phyloP scores from a whole-genome alignment of 2,888 invertebrate species.

The Gymnoscelis rufifasciata region DNA sequence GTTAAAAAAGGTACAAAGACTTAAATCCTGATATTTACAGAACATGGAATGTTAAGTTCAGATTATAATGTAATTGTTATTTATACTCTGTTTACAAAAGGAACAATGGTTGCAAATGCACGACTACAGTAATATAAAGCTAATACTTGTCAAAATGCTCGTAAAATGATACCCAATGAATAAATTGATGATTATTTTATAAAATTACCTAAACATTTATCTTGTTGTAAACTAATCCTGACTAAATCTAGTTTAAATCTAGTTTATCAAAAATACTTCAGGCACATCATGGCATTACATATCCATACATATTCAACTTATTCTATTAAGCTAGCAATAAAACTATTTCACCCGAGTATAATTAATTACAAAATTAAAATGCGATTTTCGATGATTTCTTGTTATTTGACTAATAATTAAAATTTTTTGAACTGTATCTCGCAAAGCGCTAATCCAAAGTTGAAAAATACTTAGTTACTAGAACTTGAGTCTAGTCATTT shows the following conservation, averaged over 20 bases:
- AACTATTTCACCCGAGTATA: constrained; percentile 17
- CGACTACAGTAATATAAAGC: constrained; percentile 23
- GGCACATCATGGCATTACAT: constrained; percentile 59
- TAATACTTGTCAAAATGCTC: constrained; percentile 30
- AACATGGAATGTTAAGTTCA: constrained; percentile 55
- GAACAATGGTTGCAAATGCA: constrained; percentile 42
- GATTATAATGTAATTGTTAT: constrained; percentile 31
- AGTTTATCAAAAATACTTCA: constrained; percentile 32
- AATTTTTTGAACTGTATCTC: too few relatives aligned
- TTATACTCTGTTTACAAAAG: constrained; percentile 44
- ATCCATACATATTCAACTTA: constrained; percentile 19
- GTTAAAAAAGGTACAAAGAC: constrained; percentile 10
- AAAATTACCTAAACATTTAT: constrained; percentile 5
- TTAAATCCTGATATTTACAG: constrained; percentile 9
- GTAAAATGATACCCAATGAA: constrained; percentile 30
- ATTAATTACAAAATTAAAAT: neutral
- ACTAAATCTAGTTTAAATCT: constrained; percentile 20
- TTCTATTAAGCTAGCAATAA: constrained; percentile 1
- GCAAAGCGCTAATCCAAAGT: too few relatives aligned
- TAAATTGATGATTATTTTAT: constrained; percentile 15
- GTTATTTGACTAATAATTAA: neutral
- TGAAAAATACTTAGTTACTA: too few relatives aligned
- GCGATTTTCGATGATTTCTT: neutral
- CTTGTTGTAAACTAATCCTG: neutral
- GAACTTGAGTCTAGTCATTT: too few relatives aligned